Base-by-base conservation (phyloP, 2,797 vertebrate genomes). In the Epinephelus malabaricus region DNA sequence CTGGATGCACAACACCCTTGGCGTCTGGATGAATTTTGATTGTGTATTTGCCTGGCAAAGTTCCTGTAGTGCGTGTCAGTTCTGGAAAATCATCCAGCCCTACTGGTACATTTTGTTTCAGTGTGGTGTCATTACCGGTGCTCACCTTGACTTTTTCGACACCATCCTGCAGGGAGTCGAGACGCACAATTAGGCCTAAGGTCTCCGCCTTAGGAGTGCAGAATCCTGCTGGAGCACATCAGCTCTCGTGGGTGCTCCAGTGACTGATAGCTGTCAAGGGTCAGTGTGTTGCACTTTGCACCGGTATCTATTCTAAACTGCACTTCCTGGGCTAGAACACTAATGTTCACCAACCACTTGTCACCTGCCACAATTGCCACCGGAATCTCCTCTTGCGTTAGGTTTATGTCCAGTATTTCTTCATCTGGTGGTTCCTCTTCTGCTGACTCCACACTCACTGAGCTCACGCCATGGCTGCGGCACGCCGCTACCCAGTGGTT, bases 281-380 rank as follows among this genome's bases (percentile, higher is more conserved):
- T 84, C 18, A 83, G 14, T 45, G 64, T 83, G 8, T 79, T 85
- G 7, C 80, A 86, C 9, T 78, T 89, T 17, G 79, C 70, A 17
- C 76, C 67, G 12, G 77, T 86, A 27, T 87, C 73, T 21, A 78
- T 79, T 63, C 72, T 81, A 21, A 88, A 83, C 17, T 45, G 25
- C 12, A 86, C 70, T n/a, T 56, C 25, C 7, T 84, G 23, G 5
- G 66, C 66, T 63, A 73, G 46, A 34, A 86, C 30, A 15, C 58
- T 11, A 5, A 80, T 12, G 17, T 81, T 9, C 3, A 62, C 58
- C 11, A n/a, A 6, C 61, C 69, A 84, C 43, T 86, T 79, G 12
- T 85, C 70, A 50, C 45, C 56, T 23, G 23, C 27, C 4, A 30
- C 27, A 30, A 30, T 30, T 30, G 27, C 27, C 27, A 5, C 27